Percentiles rank a stretch among this genome's conserved stretches.
Conservation (phyloP, 2,113 vertebrate genomes). For the Columba livia region DNA sequence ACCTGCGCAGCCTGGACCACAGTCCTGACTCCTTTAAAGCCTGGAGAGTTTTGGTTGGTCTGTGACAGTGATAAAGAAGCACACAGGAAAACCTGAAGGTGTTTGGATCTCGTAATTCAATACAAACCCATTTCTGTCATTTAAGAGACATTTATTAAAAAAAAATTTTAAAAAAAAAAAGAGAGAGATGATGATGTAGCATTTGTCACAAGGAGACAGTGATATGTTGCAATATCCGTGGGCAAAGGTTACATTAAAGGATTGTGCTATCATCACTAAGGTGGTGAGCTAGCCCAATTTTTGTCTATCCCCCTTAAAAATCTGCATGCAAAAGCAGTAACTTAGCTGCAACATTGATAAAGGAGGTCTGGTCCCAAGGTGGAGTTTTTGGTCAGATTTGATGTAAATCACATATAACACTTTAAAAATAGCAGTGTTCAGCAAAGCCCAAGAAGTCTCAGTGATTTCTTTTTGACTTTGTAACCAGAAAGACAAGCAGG, state of each 20-base stretch:
- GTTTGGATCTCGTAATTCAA: neutral
- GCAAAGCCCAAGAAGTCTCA: slow-evolving; percentile 11
- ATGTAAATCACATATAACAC: slow-evolving; percentile 52
- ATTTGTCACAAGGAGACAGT: slow-evolving; percentile 39
- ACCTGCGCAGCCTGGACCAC: neutral
- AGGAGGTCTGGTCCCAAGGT: slow-evolving; percentile 4
- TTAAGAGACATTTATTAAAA: neutral
- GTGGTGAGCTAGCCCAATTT: neutral
- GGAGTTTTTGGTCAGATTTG: slow-evolving; percentile 1
- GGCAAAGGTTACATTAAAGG: slow-evolving; percentile 2
- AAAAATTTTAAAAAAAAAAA: neutral
- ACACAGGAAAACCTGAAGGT: neutral
- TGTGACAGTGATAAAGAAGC: slow-evolving; percentile 19
- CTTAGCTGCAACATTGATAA: neutral
- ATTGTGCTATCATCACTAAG: neutral
- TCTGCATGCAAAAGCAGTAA: neutral
- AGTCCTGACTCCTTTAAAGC: neutral
- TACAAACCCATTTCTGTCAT: slow-evolving; percentile 14
- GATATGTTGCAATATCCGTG: neutral
- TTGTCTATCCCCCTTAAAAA: slow-evolving; percentile 18
- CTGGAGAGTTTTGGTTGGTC: neutral
- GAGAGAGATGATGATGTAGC: neutral
- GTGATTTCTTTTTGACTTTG: slow-evolving; percentile 34
- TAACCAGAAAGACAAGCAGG: slow-evolving; percentile 8
- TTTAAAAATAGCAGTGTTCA: slow-evolving; percentile 44